Percentiles rank a stretch among this genome's conserved stretches.
Conservation (phyloP, 2,113 vertebrate genomes). For the Isichthys henryi region DNA sequence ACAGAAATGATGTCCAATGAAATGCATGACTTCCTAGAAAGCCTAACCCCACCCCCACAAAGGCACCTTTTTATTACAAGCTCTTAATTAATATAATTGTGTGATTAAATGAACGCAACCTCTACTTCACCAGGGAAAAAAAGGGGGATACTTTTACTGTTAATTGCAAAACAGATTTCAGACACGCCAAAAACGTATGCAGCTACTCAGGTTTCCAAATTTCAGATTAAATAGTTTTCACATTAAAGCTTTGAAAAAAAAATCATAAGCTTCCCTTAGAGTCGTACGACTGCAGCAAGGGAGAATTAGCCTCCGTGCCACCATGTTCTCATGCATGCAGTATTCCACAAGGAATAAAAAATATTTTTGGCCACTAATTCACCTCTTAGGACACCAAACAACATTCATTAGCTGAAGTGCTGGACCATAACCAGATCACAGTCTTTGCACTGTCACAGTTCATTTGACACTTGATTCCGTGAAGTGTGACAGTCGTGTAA, state of each 20-base stretch:
- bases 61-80: background rate
- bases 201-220: background rate
- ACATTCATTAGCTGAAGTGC: background rate
- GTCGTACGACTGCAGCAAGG: background rate
- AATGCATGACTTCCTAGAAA: background rate
- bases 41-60: background rate
- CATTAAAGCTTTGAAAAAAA: background rate
- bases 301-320: background rate
- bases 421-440: background rate
- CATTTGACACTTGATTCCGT: background rate
- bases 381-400: background rate
- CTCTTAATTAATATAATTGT: slow-evolving; percentile 8
- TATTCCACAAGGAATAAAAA: background rate
- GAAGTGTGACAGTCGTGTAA: background rate
- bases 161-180: background rate
- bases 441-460: background rate
- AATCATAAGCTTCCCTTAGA: background rate
- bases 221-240: background rate
- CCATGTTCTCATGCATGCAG: background rate
- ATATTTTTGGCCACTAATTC: slow-evolving; percentile 1
- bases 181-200: background rate
- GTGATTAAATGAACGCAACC: slow-evolving; percentile 2
- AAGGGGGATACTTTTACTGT: background rate
- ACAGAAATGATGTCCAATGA: background rate
- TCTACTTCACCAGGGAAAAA: background rate